Evolutionary conservation across 2,113 vertebrate genomes (phyloP), one percentile per base, ranked within the genome.

Genomic region (Gopherus evgoodei): DNA sequence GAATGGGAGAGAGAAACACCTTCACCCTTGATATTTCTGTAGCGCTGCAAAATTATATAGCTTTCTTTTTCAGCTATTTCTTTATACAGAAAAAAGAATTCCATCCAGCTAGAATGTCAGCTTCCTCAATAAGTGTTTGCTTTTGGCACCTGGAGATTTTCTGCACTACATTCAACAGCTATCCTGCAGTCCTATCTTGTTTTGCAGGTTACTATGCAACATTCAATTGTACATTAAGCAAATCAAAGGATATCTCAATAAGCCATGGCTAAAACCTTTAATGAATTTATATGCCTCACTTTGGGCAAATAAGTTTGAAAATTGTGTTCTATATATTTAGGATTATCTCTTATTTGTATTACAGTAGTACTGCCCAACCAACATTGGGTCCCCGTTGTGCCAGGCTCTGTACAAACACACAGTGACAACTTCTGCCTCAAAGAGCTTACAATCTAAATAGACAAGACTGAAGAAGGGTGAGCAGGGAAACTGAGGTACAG

Each of bases 61-160:
- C 49, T 59, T 75, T 85, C 53, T 44, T 52, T 87, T 81, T 50
- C 53, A 59, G 52, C 29, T 50, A 57, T 81, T 57, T 75, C 54
- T 69, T 27, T 27, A 5, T 56, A 10, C 11, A 53, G 19, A 38
- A 49, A 86, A 47, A 2, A 13, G 16, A 49, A 54, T 10, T 84
- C 35, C 11, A 24, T 14, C 38, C 0, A 1, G 54, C 29, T 53
- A 11, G 52, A 38, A 38, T 0, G 1, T 53, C 11, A 31, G 35
- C 62, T 84, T 80, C 59, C n/a, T 81, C 56, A 50, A 13, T 9
- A 53, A 56, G 53, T 53, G 87, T 50, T 81, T 84, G 75, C 11
- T 84, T n/a, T 80, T 25, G 38, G 35, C 49, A 10, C 8, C 54
- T 53, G 52, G 47, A 62, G 38, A 78, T 78, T 47, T 78, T 47